Evolutionary conservation across 2,113 vertebrate species (phyloP).

Genomic region (Barbus barbus): DNA sequence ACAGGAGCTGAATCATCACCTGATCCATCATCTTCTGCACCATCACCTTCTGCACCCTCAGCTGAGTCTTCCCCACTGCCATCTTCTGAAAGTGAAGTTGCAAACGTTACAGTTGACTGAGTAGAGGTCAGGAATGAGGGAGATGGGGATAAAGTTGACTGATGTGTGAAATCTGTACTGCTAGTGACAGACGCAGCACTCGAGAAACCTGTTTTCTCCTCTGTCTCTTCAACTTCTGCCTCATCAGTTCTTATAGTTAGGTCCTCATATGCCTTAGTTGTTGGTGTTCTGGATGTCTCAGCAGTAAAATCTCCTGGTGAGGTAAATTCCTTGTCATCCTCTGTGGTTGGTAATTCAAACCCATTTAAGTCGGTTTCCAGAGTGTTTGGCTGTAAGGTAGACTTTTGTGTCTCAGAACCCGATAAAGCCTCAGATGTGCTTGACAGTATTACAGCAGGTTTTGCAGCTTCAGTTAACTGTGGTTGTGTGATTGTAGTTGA

Average conservation of each 20-base stretch:
- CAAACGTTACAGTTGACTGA: not conserved
- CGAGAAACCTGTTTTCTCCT: conserved; percentile 16
- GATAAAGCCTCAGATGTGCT: not conserved
- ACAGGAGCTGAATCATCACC: conserved; percentile 35
- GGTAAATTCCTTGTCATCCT: conserved; percentile 18
- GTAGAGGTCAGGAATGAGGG: conserved; percentile 6
- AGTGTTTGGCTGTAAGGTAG: not conserved
- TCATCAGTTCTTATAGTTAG: conserved; percentile 63
- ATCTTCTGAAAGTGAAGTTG: conserved; percentile 31
- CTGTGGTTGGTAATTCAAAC: not conserved
- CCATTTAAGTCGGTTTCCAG: not conserved
- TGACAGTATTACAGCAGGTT: conserved; percentile 2
- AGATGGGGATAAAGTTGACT: conserved; percentile 21
- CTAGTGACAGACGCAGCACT: conserved; percentile 16
- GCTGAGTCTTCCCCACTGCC: conserved; percentile 47
- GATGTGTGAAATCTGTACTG: conserved; percentile 5
- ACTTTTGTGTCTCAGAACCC: not conserved
- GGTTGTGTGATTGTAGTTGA: not conserved
- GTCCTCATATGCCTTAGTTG: conserved; percentile 43
- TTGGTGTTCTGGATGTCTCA: conserved; percentile 30
- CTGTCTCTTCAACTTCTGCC: conserved; percentile 59
- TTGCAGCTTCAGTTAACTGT: not conserved
- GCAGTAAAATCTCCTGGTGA: conserved; percentile 28
- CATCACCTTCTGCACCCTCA: conserved; percentile 38
- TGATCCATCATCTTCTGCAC: conserved; percentile 48